Conservation (phyloP, 2,113 vertebrate genomes). For the Oreocharis arfaki region DNA sequence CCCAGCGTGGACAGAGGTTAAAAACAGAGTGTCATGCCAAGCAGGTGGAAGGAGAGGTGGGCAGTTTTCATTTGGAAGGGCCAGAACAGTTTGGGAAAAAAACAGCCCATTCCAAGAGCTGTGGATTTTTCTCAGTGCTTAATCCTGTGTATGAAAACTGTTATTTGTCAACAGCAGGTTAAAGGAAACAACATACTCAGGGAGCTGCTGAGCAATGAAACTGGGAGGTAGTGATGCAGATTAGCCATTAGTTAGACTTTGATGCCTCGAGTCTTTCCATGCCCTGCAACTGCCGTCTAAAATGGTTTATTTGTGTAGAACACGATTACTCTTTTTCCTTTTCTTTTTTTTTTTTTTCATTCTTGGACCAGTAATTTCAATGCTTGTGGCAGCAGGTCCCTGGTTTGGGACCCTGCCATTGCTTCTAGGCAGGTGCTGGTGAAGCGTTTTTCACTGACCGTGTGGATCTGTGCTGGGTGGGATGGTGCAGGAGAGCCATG, state of each 20-base stretch:
- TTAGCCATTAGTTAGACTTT: not conserved
- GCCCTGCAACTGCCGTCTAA: not conserved
- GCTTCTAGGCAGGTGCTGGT: not conserved
- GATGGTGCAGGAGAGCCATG: not conserved
- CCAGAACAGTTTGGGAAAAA: not conserved
- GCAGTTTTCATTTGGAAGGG: not conserved
- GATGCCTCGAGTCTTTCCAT: not conserved
- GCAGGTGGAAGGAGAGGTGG: not conserved
- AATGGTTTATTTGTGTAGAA: not conserved
- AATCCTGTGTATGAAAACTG: not conserved
- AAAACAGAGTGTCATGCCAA: not conserved
- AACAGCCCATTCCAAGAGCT: accelerated
- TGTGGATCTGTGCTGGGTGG: not conserved
- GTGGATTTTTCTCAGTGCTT: not conserved
- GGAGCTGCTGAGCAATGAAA: not conserved
- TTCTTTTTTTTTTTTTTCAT: not conserved
- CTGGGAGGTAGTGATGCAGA: not conserved
- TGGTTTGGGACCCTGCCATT: not conserved
- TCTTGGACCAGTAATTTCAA: not conserved
- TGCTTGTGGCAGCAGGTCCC: not conserved
- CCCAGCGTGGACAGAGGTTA: not conserved
- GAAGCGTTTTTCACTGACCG: not conserved
- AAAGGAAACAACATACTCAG: not conserved
- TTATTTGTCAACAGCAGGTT: not conserved
- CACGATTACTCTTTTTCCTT: too few relatives aligned